Evolutionary conservation across 2,888 invertebrate species (phyloP).

Genomic region (Antitype chi): DNA sequence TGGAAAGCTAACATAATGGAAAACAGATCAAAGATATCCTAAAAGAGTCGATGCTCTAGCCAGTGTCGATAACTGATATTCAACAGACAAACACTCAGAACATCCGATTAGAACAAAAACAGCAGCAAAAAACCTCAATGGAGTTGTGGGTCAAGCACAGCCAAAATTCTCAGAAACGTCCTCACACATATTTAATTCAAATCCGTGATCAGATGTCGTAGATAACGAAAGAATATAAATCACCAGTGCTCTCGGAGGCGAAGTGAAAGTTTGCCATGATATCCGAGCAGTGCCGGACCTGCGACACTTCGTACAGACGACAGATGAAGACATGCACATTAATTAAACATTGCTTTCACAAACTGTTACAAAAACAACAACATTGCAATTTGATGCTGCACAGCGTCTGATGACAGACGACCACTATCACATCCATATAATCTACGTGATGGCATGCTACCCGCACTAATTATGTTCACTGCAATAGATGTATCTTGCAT

Average conservation of each 20-base stretch:
- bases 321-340: slow-evolving; percentile 79
- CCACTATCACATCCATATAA: slow-evolving; percentile 64
- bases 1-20: slow-evolving; percentile 52
- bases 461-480: slow-evolving; percentile 54
- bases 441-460: slow-evolving; percentile 60
- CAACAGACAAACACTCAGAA: slow-evolving; percentile 31
- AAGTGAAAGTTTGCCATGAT: slow-evolving; percentile 85
- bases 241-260: slow-evolving; percentile 75
- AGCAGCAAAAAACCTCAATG: slow-evolving; percentile 37
- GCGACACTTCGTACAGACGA: slow-evolving; percentile 76
- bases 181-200: slow-evolving; percentile 73
- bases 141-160: slow-evolving; percentile 47
- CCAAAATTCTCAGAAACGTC: slow-evolving; percentile 60
- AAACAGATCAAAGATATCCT: slow-evolving; percentile 50
- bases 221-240: slow-evolving; percentile 83
- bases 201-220: slow-evolving; percentile 82
- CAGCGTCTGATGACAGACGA: slow-evolving; percentile 57
- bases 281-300: slow-evolving; percentile 76
- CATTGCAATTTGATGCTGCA: slow-evolving; percentile 44
- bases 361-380: slow-evolving; percentile 71
- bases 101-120: slow-evolving; percentile 51
- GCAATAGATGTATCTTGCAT: slow-evolving; percentile 42
- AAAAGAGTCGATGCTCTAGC: slow-evolving; percentile 38
- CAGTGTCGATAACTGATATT: slow-evolving; percentile 25
- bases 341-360: slow-evolving; percentile 82